Base-by-base conservation (phyloP, 2,888 invertebrate genomes). In the Drosophila nigricruria region DNA sequence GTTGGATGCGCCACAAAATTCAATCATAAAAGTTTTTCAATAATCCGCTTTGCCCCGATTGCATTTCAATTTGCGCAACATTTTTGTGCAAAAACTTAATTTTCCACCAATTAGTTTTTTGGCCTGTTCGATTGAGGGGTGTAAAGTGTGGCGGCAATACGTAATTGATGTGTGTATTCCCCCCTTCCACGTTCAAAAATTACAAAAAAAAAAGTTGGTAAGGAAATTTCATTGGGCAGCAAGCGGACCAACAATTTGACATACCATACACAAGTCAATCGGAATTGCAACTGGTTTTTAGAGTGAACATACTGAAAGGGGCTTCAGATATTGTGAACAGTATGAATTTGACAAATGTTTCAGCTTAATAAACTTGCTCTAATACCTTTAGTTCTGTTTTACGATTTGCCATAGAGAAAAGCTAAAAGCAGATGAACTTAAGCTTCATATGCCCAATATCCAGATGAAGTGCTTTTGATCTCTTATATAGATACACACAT, bases 61-160 rank as follows among this genome's bases (percentile, higher is more conserved):
- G 90, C 90, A 89, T 88, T 90, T 88, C 90, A 90, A 87, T 87
- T 87, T 90, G 82, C 89, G 72, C 82, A 89, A 82, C 77, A 85
- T 89, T 89, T 89, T 86, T 77, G 88, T 78, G 84, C 88, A 87
- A 90, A 88, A 90, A 91, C 92, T 91, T 90, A 91, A 90, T 90
- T 90, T 90, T 90, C 90, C 90, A 91, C 89, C 90, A 90, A 90
- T 90, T 90, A 91, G 91, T 90, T 87, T 90, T 89, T 54, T 63
- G 65, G 63, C 40, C 40, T 23, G 57, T 57, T 43, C 61, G 45
- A 64, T 49, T 20, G 64, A 6, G 18, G 25, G 36, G 65, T 43
- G 30, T 1, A 6, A 34, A 27, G 38, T n/a, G 52, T 27, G 43
- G 43, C 38, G 27, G 53, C 40, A 52, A 36, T 45, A 64, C 73